Evolutionary conservation across 1,140 invertebrate species (phyloP), one percentile per base, ranked within the genome.

Genomic region (Cherax quadricarinatus): DNA sequence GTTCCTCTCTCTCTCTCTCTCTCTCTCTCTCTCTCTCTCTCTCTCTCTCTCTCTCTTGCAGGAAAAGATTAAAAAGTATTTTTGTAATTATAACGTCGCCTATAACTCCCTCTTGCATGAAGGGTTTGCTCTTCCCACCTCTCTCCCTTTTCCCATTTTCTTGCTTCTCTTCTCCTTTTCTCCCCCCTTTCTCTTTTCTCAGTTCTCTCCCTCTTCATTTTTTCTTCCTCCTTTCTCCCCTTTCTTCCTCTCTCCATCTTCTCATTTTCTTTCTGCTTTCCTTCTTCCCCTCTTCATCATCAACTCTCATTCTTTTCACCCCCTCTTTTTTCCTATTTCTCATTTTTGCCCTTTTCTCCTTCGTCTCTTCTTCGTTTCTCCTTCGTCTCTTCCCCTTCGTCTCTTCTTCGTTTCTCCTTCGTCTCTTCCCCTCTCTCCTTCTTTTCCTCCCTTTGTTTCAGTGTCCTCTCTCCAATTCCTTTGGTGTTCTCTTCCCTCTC

Each of bases 31-130:
- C 30, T 41, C 30, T 41, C 30, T 41, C 30, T 41, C 30, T 41
- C 30, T 41, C 30, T 41, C 30, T 41, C 30, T 41, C 30, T 41
- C 30, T 41, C 30, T 41, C 30, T 41, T 2, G 30, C 30, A 41
- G 62, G 62, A 5, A 18, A 18, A 16, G 21, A 70, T 70, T 70
- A 70, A 70, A 70, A 70, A 70, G 12, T 70, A 6, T 70, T 70
- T 70, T 70, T 70, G 62, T 70, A 70, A 70, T 70, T 70, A 70
- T 70, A 70, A 70, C 62, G 62, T n/a, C 62, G 62, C 62, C 62
- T 70, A 70, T 70, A 70, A 70, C 79, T 81, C 48, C 9, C 30
- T 51, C 51, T 12, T 48, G 6, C 10, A 48, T 12, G 18, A 81
- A 51, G 79, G 18, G 53, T 14, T 66, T 18, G 12, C 18, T 66